A percentile compares a stretch with the other conserved stretches of the same genome.
phyloP scores from a whole-genome alignment of 2,888 invertebrate species.

The Melikaiella ostensackeni region DNA sequence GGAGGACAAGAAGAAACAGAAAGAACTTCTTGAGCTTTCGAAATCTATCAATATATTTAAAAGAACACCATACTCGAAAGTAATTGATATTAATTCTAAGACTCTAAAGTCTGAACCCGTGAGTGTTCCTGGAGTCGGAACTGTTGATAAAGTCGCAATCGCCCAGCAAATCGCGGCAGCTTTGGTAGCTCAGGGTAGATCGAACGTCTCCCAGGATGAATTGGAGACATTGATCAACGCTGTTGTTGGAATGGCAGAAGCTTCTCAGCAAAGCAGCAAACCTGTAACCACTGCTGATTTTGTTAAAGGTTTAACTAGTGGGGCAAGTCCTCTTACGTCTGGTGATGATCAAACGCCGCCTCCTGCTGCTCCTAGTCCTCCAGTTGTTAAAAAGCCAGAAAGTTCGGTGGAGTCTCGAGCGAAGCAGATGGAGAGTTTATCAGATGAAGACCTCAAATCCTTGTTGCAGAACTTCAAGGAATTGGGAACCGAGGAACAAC shows the following conservation, averaged over 20 bases:
- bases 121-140: conserved; percentile 85
- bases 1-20: conserved; percentile 69
- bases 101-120: conserved; percentile 77
- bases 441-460: conserved; percentile 89
- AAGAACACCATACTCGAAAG: conserved; percentile 62
- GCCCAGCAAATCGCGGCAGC: conserved; percentile 90
- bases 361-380: conserved; percentile 28
- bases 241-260: conserved; percentile 85
- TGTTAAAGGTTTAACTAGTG: conserved; percentile 72
- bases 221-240: conserved; percentile 89
- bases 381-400: conserved; percentile 60
- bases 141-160: conserved; percentile 88
- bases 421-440: conserved; percentile 85
- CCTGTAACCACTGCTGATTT: conserved; percentile 79
- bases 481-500: conserved; percentile 88
- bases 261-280: conserved; percentile 79
- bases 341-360: conserved; percentile 26
- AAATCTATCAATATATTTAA: conserved; percentile 57
- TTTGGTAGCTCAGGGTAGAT: conserved; percentile 87
- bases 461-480: conserved; percentile 90
- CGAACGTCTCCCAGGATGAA: conserved; percentile 88
- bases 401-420: conserved; percentile 71
- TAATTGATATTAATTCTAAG: conserved; percentile 58
- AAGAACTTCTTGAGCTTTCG: conserved; percentile 65
- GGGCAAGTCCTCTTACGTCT: conserved; percentile 29